A percentile compares a stretch with the other conserved stretches of the same genome.
phyloP scores from a whole-genome alignment of 2,888 invertebrate species.

The Caenorhabditis afra region DNA sequence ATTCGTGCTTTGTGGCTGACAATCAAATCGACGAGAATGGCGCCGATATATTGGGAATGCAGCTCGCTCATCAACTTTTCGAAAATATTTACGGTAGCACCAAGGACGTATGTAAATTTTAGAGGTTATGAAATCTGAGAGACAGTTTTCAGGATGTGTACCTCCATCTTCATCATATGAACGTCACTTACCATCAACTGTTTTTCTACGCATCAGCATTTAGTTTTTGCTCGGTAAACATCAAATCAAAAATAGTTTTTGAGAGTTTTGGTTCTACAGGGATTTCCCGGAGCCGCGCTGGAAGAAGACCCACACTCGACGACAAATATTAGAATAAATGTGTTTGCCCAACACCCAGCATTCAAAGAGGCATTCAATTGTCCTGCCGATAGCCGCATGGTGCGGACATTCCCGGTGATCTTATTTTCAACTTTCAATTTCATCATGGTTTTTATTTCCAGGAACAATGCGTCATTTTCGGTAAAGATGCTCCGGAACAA shows the following conservation, averaged over 20 bases:
- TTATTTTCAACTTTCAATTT: background rate
- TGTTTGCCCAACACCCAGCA: slow-evolving; percentile 2
- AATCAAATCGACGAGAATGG: slow-evolving; percentile 12
- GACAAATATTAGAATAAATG: background rate
- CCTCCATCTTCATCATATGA: background rate
- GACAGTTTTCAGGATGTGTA: slow-evolving; percentile 5
- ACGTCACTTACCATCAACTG: slow-evolving; percentile 1
- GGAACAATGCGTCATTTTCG: slow-evolving; percentile 14
- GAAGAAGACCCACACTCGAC: background rate
- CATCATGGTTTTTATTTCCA: background rate
- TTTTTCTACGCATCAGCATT: background rate
- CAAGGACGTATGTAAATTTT: background rate
- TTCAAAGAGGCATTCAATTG: background rate
- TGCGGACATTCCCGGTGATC: background rate
- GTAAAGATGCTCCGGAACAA: background rate
- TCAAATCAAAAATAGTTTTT: too few relatives aligned
- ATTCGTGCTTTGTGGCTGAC: background rate
- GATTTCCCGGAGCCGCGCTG: too few relatives aligned
- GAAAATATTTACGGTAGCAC: background rate
- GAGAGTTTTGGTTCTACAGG: too few relatives aligned
- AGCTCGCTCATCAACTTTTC: background rate
- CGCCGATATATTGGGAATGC: slow-evolving; percentile 1
- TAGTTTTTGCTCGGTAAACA: background rate
- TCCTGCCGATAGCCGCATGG: background rate
- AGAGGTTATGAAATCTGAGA: background rate